Evolutionary conservation across 2,888 invertebrate genomes (phyloP).

Genomic region (Seira ritae): DNA sequence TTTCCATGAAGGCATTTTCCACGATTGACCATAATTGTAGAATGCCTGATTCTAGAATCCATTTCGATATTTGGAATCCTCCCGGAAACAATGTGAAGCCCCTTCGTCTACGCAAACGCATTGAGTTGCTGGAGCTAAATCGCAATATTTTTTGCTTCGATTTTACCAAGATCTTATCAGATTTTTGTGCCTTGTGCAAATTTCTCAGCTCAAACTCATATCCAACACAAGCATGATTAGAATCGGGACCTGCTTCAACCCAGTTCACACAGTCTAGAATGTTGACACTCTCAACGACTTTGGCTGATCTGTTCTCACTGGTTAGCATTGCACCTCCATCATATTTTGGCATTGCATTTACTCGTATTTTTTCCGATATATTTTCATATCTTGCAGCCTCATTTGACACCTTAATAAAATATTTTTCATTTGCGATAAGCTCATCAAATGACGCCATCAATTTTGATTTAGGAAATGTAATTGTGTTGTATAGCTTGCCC

Average conservation of each 20-base stretch:
- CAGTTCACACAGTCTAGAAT: conserved; percentile 70
- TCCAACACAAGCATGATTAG: conserved; percentile 68
- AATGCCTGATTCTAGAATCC: conserved; percentile 68
- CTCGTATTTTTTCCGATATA: conserved; percentile 16
- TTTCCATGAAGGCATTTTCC: conserved; percentile 66
- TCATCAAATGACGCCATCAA: conserved; percentile 67
- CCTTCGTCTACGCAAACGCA: conserved; percentile 19
- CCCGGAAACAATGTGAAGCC: conserved; percentile 57
- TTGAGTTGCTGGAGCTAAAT: conserved; percentile 30
- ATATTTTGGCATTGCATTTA: not conserved
- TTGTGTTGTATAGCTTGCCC: conserved; percentile 69
- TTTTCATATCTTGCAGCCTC: conserved; percentile 54
- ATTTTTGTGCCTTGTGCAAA: conserved; percentile 63
- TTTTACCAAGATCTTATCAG: conserved; percentile 60
- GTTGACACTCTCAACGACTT: conserved; percentile 59
- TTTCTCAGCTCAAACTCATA: conserved; percentile 71
- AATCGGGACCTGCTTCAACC: conserved; percentile 56
- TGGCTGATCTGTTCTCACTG: not conserved
- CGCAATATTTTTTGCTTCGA: conserved; percentile 46
- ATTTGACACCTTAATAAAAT: conserved; percentile 64
- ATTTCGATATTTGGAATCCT: conserved; percentile 67
- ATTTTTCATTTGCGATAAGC: conserved; percentile 63
- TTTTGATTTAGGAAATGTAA: conserved; percentile 68
- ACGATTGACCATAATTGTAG: conserved; percentile 68
- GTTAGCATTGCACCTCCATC: not conserved